These are phyloP conservation scores for Vidua macroura DNA, from an alignment of 2,113 vertebrate species.

Conservation along the genomic window DNA sequence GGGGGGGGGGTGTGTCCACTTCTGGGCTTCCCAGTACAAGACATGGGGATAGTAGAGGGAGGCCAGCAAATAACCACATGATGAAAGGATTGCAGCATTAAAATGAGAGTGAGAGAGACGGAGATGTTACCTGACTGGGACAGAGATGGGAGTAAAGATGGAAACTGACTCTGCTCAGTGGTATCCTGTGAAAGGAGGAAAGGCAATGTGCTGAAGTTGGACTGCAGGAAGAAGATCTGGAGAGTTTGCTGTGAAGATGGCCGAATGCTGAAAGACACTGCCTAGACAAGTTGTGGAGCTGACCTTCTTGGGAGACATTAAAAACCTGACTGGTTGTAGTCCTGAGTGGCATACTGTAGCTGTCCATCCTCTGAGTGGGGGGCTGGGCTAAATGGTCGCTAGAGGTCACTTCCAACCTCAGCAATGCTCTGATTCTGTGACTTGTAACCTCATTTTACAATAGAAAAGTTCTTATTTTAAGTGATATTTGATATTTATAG, in stretches of 20 bases:
- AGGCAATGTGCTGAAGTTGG: neutral
- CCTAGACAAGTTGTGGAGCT: neutral
- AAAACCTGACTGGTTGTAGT: neutral
- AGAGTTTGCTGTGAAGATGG: neutral
- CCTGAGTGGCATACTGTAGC: neutral
- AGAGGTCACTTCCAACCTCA: neutral
- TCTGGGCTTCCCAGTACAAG: neutral
- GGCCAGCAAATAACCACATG: neutral
- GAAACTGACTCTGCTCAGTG: neutral
- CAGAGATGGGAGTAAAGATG: neutral
- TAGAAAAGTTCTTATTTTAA: neutral
- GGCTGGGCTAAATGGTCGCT: neutral
- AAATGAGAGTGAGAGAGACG: neutral
- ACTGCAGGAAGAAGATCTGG: neutral
- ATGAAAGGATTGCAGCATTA: neutral
- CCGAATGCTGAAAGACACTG: neutral
- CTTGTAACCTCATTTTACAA: neutral
- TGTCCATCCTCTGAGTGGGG: neutral
- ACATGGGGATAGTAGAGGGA: neutral
- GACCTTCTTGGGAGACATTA: neutral
- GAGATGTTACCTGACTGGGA: neutral
- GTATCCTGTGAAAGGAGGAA: neutral
- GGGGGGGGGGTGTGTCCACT: fast-evolving
- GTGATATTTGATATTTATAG: neutral
- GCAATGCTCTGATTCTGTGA: neutral